Conservation (phyloP, 2,797 vertebrate genomes). For the Syngnathus acus region DNA sequence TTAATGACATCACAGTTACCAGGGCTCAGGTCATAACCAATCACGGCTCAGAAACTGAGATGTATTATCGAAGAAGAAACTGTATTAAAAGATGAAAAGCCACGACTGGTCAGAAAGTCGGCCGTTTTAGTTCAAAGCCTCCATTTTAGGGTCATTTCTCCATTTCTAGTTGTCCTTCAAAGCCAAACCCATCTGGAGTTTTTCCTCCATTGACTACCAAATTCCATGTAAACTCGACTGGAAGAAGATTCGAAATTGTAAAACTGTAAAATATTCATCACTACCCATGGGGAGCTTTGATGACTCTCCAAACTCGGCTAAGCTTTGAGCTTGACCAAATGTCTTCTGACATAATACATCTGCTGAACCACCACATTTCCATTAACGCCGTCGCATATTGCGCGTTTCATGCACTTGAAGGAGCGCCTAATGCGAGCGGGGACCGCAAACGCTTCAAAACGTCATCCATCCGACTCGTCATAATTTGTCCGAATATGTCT, state of each 20-base stretch:
- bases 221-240: too few relatives aligned
- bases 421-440: not conserved
- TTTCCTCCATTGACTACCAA: not conserved
- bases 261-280: not conserved
- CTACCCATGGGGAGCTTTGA: not conserved
- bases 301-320: not conserved
- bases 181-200: not conserved
- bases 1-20: too few relatives aligned
- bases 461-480: conserved; percentile 5
- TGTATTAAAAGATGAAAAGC: not conserved
- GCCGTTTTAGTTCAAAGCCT: not conserved
- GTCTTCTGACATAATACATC: not conserved
- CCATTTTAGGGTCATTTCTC: not conserved
- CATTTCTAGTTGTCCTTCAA: not conserved
- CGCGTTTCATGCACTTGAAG: not conserved
- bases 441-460: not conserved
- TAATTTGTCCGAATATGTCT: conserved; percentile 5
- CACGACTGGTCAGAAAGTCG: not conserved
- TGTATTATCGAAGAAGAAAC: too few relatives aligned
- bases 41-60: too few relatives aligned
- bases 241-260: too few relatives aligned
- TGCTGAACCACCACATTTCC: not conserved
- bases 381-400: not conserved
- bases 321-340: not conserved
- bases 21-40: too few relatives aligned